Conservation (phyloP, 2,797 vertebrate genomes). For the Propithecus perrieri region DNA sequence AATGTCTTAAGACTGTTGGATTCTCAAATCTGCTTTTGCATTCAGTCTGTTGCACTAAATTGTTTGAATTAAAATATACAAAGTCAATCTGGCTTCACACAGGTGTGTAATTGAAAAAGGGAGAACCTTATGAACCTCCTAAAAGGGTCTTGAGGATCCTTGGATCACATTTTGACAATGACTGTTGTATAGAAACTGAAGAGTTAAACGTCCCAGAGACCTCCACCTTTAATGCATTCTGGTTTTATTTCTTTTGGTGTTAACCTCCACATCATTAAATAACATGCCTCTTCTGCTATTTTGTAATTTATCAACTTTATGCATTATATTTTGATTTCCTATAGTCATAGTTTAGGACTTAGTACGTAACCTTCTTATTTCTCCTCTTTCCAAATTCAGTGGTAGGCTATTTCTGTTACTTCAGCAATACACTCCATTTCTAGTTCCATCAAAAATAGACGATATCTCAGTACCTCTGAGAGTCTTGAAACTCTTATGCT, state of each 20-base stretch:
- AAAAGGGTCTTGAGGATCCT: background rate
- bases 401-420: background rate
- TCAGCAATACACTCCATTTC: background rate
- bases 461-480: background rate
- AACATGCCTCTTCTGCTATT: background rate
- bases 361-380: background rate
- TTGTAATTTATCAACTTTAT: background rate
- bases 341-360: background rate
- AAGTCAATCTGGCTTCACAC: background rate
- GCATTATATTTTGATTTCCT: conserved; percentile 37
- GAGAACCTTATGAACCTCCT: background rate
- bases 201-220: background rate
- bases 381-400: background rate
- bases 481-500: conserved; percentile 14
- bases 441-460: background rate
- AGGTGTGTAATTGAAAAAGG: background rate
- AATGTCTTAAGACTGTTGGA: background rate
- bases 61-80: conserved; percentile 17
- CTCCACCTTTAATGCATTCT: background rate
- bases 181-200: background rate
- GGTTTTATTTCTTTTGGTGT: conserved; percentile 41
- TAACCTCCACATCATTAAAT: background rate
- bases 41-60: conserved; percentile 15
- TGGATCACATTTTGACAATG: background rate
- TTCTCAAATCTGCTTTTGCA: background rate